phyloP scores from a whole-genome alignment of 2,797 vertebrate species.

The Enteromius viviparus region DNA sequence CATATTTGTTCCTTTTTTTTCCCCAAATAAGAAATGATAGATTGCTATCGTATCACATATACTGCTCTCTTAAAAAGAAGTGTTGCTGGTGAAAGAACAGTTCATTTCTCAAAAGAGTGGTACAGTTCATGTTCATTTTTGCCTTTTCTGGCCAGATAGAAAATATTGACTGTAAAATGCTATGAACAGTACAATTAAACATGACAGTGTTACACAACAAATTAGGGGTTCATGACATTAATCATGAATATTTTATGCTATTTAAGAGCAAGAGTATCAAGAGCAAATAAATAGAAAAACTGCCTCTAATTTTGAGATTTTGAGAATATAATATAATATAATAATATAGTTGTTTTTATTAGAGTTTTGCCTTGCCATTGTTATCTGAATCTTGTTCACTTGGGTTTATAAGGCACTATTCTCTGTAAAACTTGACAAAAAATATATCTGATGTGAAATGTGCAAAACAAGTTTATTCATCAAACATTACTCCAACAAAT shows the following conservation, averaged over 20 bases:
- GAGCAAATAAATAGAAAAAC: not conserved
- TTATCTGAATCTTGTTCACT: not conserved
- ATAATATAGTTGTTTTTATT: not conserved
- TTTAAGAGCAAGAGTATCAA: not conserved
- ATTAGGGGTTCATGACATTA: not conserved
- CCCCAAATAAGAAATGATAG: constrained; percentile 10
- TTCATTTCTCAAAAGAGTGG: not conserved
- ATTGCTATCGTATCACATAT: constrained; percentile 8
- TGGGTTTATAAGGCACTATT: not conserved
- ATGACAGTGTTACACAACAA: not conserved
- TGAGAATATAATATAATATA: not conserved
- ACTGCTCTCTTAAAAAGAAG: constrained; percentile 20
- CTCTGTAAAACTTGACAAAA: not conserved
- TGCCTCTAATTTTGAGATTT: not conserved
- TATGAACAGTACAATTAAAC: not conserved
- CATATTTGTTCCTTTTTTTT: constrained; percentile 31
- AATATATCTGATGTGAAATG: not conserved
- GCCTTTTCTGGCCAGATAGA: not conserved
- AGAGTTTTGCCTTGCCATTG: not conserved
- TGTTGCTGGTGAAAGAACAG: not conserved
- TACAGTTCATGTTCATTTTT: not conserved
- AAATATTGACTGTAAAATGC: not conserved
- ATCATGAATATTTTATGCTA: not conserved
- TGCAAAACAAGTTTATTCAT: not conserved
- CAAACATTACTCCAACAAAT: not conserved